A percentile compares a stretch with the other conserved stretches of the same genome.
phyloP scores from a whole-genome alignment of 2,113 vertebrate genomes.

The Chrysemys picta region DNA sequence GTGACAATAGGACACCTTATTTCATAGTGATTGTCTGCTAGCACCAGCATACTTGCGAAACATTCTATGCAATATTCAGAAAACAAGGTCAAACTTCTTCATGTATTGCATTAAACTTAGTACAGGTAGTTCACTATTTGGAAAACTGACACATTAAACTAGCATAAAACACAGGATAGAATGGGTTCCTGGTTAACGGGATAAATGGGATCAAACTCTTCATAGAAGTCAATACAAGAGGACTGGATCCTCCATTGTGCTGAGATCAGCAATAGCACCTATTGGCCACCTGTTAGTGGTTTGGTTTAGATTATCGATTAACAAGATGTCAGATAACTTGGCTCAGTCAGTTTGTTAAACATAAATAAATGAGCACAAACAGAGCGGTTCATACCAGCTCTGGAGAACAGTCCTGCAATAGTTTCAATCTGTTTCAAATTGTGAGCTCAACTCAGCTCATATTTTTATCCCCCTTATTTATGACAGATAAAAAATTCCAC shows the following conservation, averaged over 20 bases:
- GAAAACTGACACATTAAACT: not conserved
- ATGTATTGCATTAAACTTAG: not conserved
- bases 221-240: not conserved
- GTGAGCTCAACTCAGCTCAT: not conserved
- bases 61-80: not conserved
- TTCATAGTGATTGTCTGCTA: not conserved
- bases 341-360: not conserved
- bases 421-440: not conserved
- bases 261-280: not conserved
- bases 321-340: not conserved
- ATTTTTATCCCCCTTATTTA: not conserved
- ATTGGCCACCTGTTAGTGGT: too few relatives aligned
- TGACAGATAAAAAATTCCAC: not conserved
- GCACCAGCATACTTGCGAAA: not conserved
- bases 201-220: not conserved
- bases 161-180: not conserved
- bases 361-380: not conserved
- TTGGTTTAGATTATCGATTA: not conserved
- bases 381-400: too few relatives aligned
- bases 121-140: not conserved
- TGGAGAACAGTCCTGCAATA: not conserved
- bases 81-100: not conserved
- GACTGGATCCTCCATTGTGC: not conserved
- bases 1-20: not conserved
- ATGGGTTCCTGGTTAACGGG: not conserved